phyloP scores from a whole-genome alignment of 1,140 invertebrate species.

The Belonocnema kinseyi region DNA sequence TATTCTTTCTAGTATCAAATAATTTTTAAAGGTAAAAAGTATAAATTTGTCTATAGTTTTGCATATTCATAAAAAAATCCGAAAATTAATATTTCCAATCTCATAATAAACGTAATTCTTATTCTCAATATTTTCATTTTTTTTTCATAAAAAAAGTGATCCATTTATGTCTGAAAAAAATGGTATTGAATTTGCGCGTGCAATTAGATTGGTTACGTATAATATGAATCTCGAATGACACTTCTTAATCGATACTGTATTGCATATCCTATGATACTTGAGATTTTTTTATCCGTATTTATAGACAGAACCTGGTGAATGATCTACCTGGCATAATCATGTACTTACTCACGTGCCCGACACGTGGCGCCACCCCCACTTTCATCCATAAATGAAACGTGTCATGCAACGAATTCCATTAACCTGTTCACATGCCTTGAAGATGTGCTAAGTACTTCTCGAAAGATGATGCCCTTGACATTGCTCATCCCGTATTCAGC shows the following conservation, averaged over 20 bases:
- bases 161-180: too few relatives aligned
- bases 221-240: background rate
- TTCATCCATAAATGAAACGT: slow-evolving; percentile 14
- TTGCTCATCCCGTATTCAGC: slow-evolving; percentile 5
- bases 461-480: slow-evolving; percentile 23
- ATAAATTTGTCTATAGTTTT: too few relatives aligned
- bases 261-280: background rate
- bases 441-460: background rate
- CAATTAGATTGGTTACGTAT: background rate
- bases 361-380: slow-evolving; percentile 37
- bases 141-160: too few relatives aligned
- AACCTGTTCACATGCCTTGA: background rate
- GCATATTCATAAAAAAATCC: too few relatives aligned
- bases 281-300: slow-evolving; percentile 20
- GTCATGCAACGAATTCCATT: slow-evolving; percentile 29
- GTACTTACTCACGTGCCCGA: slow-evolving; percentile 39
- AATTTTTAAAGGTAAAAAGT: too few relatives aligned
- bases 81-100: too few relatives aligned
- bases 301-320: slow-evolving; percentile 24
- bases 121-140: too few relatives aligned
- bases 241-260: background rate
- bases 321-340: slow-evolving; percentile 32
- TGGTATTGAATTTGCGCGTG: too few relatives aligned
- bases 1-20: too few relatives aligned
- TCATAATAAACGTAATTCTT: too few relatives aligned